A percentile compares a stretch with the other conserved stretches of the same genome.
Conservation (phyloP, 1,140 invertebrate genomes). For the Globodera rostochiensis region DNA sequence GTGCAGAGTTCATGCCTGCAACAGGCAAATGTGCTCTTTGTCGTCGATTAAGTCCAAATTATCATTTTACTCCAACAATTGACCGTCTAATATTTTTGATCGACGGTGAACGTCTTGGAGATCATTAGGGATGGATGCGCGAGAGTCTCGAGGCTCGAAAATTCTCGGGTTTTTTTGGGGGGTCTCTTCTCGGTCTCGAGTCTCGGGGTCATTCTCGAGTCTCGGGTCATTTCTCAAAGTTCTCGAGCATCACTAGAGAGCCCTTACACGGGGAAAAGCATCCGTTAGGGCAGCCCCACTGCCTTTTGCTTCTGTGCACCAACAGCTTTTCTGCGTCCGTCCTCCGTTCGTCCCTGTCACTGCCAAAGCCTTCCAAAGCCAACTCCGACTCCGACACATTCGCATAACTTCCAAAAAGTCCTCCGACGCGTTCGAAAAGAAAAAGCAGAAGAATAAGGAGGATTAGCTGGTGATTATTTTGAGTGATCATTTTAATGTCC, state of each 20-base stretch:
- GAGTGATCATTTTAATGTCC: conserved; percentile 1
- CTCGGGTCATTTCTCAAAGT: no score
- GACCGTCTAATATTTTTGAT: background rate
- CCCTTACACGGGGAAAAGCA: conserved; percentile 40
- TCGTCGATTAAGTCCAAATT: no score
- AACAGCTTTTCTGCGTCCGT: background rate
- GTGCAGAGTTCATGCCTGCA: conserved; percentile 37
- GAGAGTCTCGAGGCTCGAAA: no score
- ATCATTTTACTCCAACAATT: background rate
- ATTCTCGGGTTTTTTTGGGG: no score
- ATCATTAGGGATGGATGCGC: no score
- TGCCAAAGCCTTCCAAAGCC: background rate
- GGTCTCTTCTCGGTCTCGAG: no score
- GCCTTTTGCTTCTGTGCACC: conserved; percentile 26
- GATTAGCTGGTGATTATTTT: background rate
- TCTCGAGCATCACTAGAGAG: no score
- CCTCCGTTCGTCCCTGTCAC: background rate
- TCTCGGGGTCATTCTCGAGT: no score
- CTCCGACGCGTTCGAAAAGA: background rate
- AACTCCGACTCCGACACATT: background rate
- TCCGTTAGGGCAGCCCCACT: conserved; percentile 46
- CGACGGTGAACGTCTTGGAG: no score
- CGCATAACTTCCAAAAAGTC: background rate
- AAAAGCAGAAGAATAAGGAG: background rate
- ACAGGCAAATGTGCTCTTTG: background rate